Evolutionary conservation across 2,888 invertebrate species (phyloP).

Genomic region (Napeogenes sylphis): DNA sequence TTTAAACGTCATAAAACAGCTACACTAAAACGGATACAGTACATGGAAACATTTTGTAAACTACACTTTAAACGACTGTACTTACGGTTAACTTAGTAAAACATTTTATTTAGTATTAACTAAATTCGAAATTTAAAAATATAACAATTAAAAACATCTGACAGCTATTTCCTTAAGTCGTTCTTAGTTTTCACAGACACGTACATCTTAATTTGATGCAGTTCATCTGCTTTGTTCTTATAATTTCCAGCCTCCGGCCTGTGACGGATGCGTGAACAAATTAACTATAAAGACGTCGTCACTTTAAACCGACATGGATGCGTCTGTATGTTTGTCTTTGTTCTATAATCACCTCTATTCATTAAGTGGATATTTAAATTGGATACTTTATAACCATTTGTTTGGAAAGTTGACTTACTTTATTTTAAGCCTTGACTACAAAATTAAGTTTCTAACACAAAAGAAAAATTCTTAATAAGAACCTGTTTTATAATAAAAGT

Average conservation of each 20-base stretch:
- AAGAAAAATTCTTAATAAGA: too few species aligned
- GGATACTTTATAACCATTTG: too few species aligned
- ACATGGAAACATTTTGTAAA: background rate
- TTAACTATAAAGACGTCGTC: slow-evolving; percentile 42
- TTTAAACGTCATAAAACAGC: slow-evolving; percentile 63
- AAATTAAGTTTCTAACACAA: too few species aligned
- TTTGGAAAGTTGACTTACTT: too few species aligned
- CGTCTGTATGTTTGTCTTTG: slow-evolving; percentile 2
- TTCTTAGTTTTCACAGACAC: slow-evolving; percentile 8
- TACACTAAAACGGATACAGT: slow-evolving; percentile 14
- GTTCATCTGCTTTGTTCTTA: slow-evolving; percentile 33
- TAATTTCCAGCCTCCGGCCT: slow-evolving; percentile 33
- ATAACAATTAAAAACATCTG: background rate
- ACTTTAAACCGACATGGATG: slow-evolving; percentile 7
- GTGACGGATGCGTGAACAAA: slow-evolving; percentile 53
- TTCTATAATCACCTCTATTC: slow-evolving; percentile 1
- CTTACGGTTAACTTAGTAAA: too few species aligned
- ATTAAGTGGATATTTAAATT: too few species aligned
- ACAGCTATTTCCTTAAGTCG: slow-evolving; percentile 1
- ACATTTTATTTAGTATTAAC: too few species aligned
- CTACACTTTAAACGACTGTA: too few species aligned
- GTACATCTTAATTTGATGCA: slow-evolving; percentile 14
- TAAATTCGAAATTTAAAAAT: too few species aligned
- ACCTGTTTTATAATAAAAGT: background rate
- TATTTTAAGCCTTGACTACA: too few species aligned